phyloP scores from a whole-genome alignment of 2,888 invertebrate species.

The Drosophila mulleri region DNA sequence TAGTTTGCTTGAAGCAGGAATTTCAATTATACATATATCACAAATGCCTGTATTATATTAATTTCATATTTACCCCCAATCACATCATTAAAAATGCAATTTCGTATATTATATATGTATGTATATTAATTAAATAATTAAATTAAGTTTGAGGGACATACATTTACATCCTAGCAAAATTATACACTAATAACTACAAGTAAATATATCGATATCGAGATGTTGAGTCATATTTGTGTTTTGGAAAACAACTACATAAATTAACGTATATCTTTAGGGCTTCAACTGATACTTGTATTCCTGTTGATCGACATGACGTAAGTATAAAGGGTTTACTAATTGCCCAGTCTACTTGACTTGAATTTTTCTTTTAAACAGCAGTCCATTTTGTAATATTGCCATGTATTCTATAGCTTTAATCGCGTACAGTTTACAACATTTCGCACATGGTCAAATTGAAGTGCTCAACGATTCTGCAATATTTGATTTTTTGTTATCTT shows the following conservation, averaged over 20 bases:
- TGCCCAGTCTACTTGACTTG: constrained; percentile 56
- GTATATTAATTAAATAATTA: constrained; percentile 80
- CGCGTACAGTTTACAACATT: constrained; percentile 73
- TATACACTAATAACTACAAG: constrained; percentile 82
- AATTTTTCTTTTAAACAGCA: constrained; percentile 52
- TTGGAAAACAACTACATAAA: constrained; percentile 76
- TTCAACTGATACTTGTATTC: constrained; percentile 56
- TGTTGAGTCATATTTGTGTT: constrained; percentile 71
- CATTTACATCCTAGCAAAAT: constrained; percentile 82
- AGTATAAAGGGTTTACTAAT: constrained; percentile 44
- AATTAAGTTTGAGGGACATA: constrained; percentile 81
- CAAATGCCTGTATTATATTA: background rate
- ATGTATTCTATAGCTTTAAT: constrained; percentile 59
- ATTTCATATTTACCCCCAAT: background rate
- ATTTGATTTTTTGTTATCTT: constrained; percentile 2
- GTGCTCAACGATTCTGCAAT: constrained; percentile 53
- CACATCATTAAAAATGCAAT: constrained; percentile 28
- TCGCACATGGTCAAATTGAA: constrained; percentile 53
- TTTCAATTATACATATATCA: background rate
- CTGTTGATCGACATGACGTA: constrained; percentile 52
- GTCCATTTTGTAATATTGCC: constrained; percentile 65
- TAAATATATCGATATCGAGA: constrained; percentile 77
- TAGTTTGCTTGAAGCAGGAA: background rate
- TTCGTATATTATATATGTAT: constrained; percentile 73
- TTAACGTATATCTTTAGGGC: constrained; percentile 62